A percentile compares a stretch with the other conserved stretches of the same genome.
phyloP scores from a whole-genome alignment of 2,113 vertebrate genomes.

The Blennius ocellaris region DNA sequence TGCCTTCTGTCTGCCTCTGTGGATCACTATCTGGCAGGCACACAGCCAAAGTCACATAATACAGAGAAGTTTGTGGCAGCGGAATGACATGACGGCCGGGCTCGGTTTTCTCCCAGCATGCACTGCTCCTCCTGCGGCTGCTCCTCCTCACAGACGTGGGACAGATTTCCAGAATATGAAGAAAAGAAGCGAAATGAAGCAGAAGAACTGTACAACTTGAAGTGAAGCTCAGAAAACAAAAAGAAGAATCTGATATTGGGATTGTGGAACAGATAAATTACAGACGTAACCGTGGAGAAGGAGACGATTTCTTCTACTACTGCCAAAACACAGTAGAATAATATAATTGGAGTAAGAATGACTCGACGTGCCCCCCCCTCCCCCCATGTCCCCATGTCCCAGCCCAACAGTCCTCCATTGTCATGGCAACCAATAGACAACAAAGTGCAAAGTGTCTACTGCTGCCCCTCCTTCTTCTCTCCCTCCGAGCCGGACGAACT shows the following conservation, averaged over 20 bases:
- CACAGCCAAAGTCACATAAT: neutral
- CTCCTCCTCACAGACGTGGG: neutral
- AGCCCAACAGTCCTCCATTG: constrained; percentile 76
- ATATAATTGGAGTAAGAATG: constrained; percentile 76
- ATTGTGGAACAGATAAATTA: constrained; percentile 67
- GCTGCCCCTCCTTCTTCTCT: constrained; percentile 95
- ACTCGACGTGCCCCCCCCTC: constrained; percentile 84
- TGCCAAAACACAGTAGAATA: constrained; percentile 93
- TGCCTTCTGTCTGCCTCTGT: neutral
- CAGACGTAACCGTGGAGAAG: constrained; percentile 38
- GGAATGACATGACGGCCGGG: too few relatives aligned
- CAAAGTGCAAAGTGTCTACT: constrained; percentile 81
- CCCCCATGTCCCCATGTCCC: neutral
- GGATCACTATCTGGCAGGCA: neutral
- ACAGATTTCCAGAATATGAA: neutral
- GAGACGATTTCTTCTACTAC: constrained; percentile 81
- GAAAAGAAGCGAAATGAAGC: neutral
- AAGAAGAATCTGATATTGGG: too few relatives aligned
- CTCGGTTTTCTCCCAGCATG: neutral
- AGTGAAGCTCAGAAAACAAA: too few relatives aligned
- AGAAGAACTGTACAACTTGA: neutral
- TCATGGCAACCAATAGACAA: constrained; percentile 55
- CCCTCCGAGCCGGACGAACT: constrained; percentile 89
- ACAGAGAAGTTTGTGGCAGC: constrained; percentile 19
- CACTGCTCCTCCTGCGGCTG: too few relatives aligned